Base-by-base conservation (phyloP, 2,113 vertebrate species). In the Ceratotherium simum region DNA sequence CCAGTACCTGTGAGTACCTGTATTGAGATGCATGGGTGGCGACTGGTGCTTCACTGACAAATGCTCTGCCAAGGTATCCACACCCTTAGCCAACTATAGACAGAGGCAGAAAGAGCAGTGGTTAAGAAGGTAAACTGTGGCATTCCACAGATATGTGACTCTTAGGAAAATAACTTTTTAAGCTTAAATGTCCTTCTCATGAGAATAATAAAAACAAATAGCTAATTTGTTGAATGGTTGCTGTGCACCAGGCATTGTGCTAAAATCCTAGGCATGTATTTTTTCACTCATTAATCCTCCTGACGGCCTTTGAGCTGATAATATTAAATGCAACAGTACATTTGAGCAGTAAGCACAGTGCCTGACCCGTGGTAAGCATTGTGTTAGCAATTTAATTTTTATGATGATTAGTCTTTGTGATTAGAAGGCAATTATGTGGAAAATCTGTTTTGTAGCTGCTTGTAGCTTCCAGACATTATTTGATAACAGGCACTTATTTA, bases 261-360 rank as follows among this genome's bases (percentile, higher is more conserved):
- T 91, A 93, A 95, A 96, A 96, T 86, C 31, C 70, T 62, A 18
- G n/a, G 60, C 12, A 13, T 56, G 12, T 72, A 36, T 72, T 82
- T 89, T 95, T 98, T 95, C 3, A 89, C 23, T 95, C 75, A 85
- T 91, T 96, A 81, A 91, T 86, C 80, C 65, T 94, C 67, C 84
- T 91, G 92, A 84, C 25, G 90, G 69, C 3, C 21, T 97, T 84
- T 94, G 70, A 88, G 20, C 54, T 93, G 78, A 87, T 46, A 78
- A 64, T 93, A 93, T 91, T 96, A 86, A 96, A 79, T 90, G 17
- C n/a, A 81, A 39, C 3, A 18, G 27, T 62, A 46, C 33, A 33
- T 70, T n/a, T 75, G 87, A 80, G 14, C 60, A 23, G n/a, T 84
- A 85, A 94, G 25, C 88, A 79, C 8, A 12, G 39, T 56, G 60